A percentile compares a stretch with the other conserved stretches of the same genome.
Evolutionary conservation across 1,140 invertebrate species (phyloP).

Genomic region (Chironomus striatipennis): DNA sequence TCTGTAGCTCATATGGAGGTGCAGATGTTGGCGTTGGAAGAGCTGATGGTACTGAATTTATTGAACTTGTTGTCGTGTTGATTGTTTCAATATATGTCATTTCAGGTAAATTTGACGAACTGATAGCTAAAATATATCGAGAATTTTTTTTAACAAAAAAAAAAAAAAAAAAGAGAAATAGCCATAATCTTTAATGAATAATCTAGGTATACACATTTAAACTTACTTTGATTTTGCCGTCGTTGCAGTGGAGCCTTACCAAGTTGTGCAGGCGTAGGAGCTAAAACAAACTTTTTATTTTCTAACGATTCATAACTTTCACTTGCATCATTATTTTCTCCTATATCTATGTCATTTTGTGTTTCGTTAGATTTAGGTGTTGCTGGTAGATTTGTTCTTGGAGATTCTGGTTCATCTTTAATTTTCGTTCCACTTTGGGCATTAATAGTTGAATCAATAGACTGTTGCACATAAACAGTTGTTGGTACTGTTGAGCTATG

Average conservation of each 20-base stretch:
- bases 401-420: slow-evolving; percentile 19
- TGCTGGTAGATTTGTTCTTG: slow-evolving; percentile 25
- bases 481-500: not conserved
- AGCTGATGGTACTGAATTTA: slow-evolving; percentile 33
- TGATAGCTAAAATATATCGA: not conserved
- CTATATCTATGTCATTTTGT: not conserved
- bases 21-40: slow-evolving; percentile 41
- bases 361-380: slow-evolving; percentile 26
- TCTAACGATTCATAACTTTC: slow-evolving; percentile 30
- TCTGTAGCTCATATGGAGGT: slow-evolving; percentile 39
- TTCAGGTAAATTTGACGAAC: not conserved
- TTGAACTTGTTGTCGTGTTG: slow-evolving; percentile 31
- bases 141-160: not conserved
- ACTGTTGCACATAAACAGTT: not conserved
- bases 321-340: not conserved
- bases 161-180: too few relatives aligned
- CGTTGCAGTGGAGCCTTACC: slow-evolving; percentile 79
- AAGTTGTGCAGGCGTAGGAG: slow-evolving; percentile 86
- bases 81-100: not conserved
- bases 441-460: not conserved
- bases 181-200: not conserved
- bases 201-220: not conserved
- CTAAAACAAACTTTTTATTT: slow-evolving; percentile 65
- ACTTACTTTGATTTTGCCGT: slow-evolving; percentile 63
- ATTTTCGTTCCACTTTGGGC: not conserved